A percentile compares a stretch with the other conserved stretches of the same genome.
Conservation (phyloP, 2,113 vertebrate genomes). For the Coptodon bakossiorum region DNA sequence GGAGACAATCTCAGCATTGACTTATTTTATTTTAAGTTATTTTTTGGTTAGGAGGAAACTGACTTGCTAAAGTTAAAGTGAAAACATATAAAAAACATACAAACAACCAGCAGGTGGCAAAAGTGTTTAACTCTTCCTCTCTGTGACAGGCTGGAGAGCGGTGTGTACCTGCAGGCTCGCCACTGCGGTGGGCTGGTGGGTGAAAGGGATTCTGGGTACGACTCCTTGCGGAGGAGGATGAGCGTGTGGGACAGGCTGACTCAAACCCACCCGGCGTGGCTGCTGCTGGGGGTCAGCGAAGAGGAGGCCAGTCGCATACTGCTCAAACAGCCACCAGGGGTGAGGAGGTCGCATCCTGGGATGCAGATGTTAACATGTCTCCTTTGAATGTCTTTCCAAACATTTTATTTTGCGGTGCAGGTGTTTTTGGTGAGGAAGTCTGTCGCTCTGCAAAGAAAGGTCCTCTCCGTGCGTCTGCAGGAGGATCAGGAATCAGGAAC, state of each 20-base stretch:
- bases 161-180: constrained; percentile 65
- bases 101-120: constrained; percentile 24
- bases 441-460: constrained; percentile 81
- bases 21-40: not conserved
- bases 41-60: not conserved
- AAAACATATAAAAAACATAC: not conserved
- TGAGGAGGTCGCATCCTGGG: constrained; percentile 52
- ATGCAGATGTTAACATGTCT: not conserved
- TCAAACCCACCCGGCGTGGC: constrained; percentile 85
- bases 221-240: constrained; percentile 81
- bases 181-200: constrained; percentile 44
- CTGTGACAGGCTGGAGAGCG: constrained; percentile 71
- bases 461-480: constrained; percentile 79
- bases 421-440: constrained; percentile 89
- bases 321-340: constrained; percentile 81
- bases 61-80: not conserved
- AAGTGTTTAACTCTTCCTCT: not conserved
- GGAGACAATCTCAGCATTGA: rapidly evolving
- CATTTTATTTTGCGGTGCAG: constrained; percentile 43
- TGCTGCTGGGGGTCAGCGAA: constrained; percentile 82
- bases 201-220: constrained; percentile 84
- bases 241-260: constrained; percentile 88
- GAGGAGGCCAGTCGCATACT: constrained; percentile 76
- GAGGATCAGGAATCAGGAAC: constrained; percentile 57
- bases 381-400: not conserved